Conservation (phyloP, 2,888 invertebrate genomes). For the Cotesia congregata region DNA sequence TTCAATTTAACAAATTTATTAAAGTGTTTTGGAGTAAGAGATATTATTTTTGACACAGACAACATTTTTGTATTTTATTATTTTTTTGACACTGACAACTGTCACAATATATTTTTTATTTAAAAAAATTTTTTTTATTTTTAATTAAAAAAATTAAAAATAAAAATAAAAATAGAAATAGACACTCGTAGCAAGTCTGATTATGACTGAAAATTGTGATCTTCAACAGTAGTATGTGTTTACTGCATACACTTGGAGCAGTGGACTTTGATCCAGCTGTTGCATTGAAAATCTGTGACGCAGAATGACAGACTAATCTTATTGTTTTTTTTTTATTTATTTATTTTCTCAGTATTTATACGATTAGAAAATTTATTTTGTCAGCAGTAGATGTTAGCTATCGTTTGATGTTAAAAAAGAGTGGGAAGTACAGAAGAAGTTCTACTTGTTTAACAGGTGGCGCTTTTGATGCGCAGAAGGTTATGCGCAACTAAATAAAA, state of each 20-base stretch:
- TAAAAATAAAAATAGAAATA: slow-evolving; percentile 5
- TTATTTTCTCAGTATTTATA: neutral
- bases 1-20: slow-evolving; percentile 49
- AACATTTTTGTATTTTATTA: slow-evolving; percentile 42
- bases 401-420: neutral
- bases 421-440: neutral
- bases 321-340: neutral
- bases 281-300: neutral
- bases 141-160: neutral
- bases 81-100: neutral
- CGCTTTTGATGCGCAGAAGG: neutral
- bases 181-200: neutral
- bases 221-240: neutral
- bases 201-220: neutral
- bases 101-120: neutral
- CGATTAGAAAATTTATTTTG: neutral
- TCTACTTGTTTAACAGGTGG: neutral
- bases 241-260: neutral
- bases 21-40: slow-evolving; percentile 45
- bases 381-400: neutral
- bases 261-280: slow-evolving; percentile 1
- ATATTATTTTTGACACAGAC: slow-evolving; percentile 48
- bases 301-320: neutral
- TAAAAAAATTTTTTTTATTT: too few species aligned
- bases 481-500: neutral